Percentiles rank a stretch among this genome's conserved stretches.
Conservation (phyloP, 1,140 invertebrate species). For the Drosophila bocqueti region DNA sequence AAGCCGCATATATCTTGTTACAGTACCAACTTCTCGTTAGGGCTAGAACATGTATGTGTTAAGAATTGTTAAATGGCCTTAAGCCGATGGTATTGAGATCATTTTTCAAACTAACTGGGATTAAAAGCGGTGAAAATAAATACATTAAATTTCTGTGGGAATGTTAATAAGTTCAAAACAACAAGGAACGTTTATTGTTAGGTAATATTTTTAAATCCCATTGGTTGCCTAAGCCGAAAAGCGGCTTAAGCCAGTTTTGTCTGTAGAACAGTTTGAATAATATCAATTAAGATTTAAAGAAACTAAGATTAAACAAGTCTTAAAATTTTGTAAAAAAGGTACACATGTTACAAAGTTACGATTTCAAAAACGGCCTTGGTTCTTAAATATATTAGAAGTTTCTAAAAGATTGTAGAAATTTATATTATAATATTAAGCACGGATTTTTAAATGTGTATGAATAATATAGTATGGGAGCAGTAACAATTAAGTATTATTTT, state of each 20-base stretch:
- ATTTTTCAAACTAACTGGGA: neutral
- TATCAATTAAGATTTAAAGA: too few relatives aligned
- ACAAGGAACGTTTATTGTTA: neutral
- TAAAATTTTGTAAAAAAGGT: too few relatives aligned
- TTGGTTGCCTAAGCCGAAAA: neutral
- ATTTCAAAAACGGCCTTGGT: too few relatives aligned
- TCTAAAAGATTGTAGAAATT: neutral
- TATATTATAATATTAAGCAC: neutral
- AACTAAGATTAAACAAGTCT: neutral
- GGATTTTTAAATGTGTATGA: too few relatives aligned
- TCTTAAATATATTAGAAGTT: neutral
- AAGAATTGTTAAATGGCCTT: neutral
- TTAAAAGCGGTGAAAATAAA: neutral
- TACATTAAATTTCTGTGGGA: too few relatives aligned
- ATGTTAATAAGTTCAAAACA: neutral
- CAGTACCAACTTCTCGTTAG: neutral
- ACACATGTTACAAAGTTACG: too few relatives aligned
- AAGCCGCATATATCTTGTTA: slow-evolving; percentile 1
- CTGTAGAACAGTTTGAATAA: neutral
- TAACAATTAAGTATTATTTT: neutral
- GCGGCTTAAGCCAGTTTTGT: neutral
- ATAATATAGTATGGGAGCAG: neutral
- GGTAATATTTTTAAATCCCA: neutral
- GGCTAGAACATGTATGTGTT: neutral
- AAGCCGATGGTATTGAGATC: neutral